These are phyloP conservation scores for Thecocarcelia acutangulata DNA, from an alignment of 2,888 invertebrate genomes.

Conservation along the genomic window DNA sequence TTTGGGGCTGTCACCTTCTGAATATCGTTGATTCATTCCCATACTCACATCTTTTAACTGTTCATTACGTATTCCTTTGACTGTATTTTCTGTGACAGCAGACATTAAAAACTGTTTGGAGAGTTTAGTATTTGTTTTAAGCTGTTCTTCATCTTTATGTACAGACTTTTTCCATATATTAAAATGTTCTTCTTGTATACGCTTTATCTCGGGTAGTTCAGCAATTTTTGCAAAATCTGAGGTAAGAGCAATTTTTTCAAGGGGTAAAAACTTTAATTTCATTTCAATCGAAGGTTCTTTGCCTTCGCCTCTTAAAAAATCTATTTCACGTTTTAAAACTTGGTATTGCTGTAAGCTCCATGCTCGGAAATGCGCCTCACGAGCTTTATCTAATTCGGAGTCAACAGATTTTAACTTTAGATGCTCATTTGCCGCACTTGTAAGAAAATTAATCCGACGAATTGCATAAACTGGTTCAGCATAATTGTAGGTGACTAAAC, in stretches of 20 bases:
- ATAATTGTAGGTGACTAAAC: conserved; percentile 74
- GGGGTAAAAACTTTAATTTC: conserved; percentile 73
- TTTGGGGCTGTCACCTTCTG: too few species aligned
- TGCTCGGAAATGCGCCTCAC: conserved; percentile 74
- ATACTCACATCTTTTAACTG: neutral
- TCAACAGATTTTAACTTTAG: neutral
- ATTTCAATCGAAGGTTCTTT: conserved; percentile 73
- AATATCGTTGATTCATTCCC: neutral
- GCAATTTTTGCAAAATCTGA: conserved; percentile 70
- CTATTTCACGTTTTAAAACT: conserved; percentile 73
- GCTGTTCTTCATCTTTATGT: neutral
- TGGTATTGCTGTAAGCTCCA: conserved; percentile 77
- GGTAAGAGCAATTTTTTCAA: conserved; percentile 73
- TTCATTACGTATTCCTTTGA: neutral
- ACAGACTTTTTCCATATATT: conserved; percentile 68
- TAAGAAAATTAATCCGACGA: conserved; percentile 63
- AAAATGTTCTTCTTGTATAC: conserved; percentile 73
- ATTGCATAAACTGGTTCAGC: conserved; percentile 76
- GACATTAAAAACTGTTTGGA: neutral
- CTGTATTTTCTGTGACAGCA: neutral
- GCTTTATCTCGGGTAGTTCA: conserved; percentile 72
- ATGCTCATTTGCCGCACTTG: conserved; percentile 33
- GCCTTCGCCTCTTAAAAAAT: conserved; percentile 73
- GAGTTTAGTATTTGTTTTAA: neutral
- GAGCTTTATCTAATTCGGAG: conserved; percentile 30